Conservation (phyloP, 2,888 invertebrate genomes). For the Carpatolechia fugitivella region DNA sequence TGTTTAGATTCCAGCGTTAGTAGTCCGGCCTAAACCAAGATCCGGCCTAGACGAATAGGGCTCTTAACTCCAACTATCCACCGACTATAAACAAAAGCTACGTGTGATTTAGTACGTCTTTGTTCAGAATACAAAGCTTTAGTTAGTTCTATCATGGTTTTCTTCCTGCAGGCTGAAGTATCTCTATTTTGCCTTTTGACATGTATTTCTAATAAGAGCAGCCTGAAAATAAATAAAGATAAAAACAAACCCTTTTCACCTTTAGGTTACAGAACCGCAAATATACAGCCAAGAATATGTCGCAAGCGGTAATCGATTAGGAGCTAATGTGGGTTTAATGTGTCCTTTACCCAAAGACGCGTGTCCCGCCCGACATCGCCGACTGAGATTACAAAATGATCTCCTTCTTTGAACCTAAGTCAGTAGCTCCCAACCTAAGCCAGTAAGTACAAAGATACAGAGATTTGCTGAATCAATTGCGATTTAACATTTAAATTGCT, state of each 20-base stretch:
- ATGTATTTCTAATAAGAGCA: no score
- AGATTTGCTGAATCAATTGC: conserved; percentile 49
- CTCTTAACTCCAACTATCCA: conserved; percentile 1
- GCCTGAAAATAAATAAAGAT: neutral
- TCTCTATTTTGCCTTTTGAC: no score
- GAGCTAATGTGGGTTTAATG: conserved; percentile 71
- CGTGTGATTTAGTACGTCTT: neutral
- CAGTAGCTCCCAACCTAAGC: conserved; percentile 46
- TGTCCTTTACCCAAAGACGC: conserved; percentile 51
- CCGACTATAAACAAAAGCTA: conserved; percentile 4
- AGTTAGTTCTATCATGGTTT: neutral
- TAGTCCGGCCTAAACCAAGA: neutral
- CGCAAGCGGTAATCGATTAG: conserved; percentile 60
- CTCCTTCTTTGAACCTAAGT: conserved; percentile 67
- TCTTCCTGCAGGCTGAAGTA: no score
- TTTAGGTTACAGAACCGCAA: neutral
- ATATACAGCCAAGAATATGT: conserved; percentile 32
- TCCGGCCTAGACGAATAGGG: neutral
- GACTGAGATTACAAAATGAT: conserved; percentile 63
- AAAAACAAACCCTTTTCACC: neutral
- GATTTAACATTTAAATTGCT: conserved; percentile 38
- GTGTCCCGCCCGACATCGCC: conserved; percentile 61
- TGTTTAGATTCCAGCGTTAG: neutral
- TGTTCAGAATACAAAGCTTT: conserved; percentile 6
- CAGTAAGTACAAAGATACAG: conserved; percentile 25